Base-by-base conservation (phyloP, 2,797 vertebrate species). In the Saxicola maurus region DNA sequence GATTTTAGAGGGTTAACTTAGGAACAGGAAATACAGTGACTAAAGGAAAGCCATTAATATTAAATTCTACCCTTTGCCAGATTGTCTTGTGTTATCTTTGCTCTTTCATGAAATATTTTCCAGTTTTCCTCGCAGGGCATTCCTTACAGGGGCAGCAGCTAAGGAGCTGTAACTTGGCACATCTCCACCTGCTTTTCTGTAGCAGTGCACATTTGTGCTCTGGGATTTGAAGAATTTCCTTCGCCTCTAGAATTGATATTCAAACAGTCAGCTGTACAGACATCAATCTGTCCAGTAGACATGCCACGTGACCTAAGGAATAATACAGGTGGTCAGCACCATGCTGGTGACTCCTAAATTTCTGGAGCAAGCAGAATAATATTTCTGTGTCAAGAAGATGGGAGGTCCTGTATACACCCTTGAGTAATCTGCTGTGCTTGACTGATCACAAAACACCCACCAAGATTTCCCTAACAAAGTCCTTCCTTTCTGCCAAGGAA, bases 191-290 rank as follows among this genome's bases (percentile, higher is more conserved):
- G 87, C 83, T 81, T 91, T 87, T 94, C 88, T 86, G 77, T 82
- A 76, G 84, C 92, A 46, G 31, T 43, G 79, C 79, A 80, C 88
- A 80, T 90, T 94, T 92, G 86, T 94, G 87, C 94, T 87, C 59
- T 81, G 95, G 94, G 93, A 95, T 93, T 93, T 94, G 81, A 96
- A 94, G 94, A 89, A 96, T 96, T 96, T 96, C 94, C 91, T 94
- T 89, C 81, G 82, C 68, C 86, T 89, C 65, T 67, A 88, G 84
- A 92, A 89, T 31, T 73, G 89, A 94, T 84, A 79, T 64, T 75
- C 90, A 87, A 92, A 88, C 89, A 87, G 92, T 93, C 90, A 94
- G 91, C 89, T 91, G 87, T 88, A 92, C 73, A 90, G 92, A 87
- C 94, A 93, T 92, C 93, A 86, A 55, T 94, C 93, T 94, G 81